These are phyloP conservation scores for Plodia interpunctella DNA, from an alignment of 1,140 invertebrate species.

Conservation along the genomic window DNA sequence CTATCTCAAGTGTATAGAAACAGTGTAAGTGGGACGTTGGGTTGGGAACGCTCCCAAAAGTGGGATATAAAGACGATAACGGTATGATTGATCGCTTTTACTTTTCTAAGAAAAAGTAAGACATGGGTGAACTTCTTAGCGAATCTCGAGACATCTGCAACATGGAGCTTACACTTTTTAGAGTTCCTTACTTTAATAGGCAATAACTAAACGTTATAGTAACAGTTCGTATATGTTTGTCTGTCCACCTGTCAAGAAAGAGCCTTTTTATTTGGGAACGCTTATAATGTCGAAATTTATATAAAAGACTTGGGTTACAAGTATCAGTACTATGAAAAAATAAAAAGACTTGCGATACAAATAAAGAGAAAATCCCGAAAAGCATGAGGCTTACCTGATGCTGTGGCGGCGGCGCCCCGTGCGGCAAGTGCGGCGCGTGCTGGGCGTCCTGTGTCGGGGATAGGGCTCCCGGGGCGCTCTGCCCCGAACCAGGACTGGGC, in stretches of 20 bases:
- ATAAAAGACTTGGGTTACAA: too few relatives aligned
- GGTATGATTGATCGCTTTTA: constrained; percentile 7
- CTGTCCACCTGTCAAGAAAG: too few relatives aligned
- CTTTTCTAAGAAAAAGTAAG: background rate
- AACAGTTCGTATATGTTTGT: too few relatives aligned
- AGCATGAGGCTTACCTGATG: constrained; percentile 42
- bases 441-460: constrained; percentile 65
- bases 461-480: constrained; percentile 50
- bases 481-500: constrained; percentile 55
- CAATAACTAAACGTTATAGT: too few relatives aligned
- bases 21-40: background rate
- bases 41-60: background rate
- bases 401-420: constrained; percentile 49
- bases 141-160: constrained; percentile 6
- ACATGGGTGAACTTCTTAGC: background rate
- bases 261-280: too few relatives aligned
- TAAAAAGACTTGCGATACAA: too few relatives aligned
- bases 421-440: constrained; percentile 57
- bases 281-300: too few relatives aligned
- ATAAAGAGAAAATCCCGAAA: too few relatives aligned
- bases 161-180: background rate
- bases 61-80: background rate
- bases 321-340: too few relatives aligned
- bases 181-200: background rate
- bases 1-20: constrained; percentile 5